phyloP scores from a whole-genome alignment of 2,113 vertebrate species.

The Parus major region DNA sequence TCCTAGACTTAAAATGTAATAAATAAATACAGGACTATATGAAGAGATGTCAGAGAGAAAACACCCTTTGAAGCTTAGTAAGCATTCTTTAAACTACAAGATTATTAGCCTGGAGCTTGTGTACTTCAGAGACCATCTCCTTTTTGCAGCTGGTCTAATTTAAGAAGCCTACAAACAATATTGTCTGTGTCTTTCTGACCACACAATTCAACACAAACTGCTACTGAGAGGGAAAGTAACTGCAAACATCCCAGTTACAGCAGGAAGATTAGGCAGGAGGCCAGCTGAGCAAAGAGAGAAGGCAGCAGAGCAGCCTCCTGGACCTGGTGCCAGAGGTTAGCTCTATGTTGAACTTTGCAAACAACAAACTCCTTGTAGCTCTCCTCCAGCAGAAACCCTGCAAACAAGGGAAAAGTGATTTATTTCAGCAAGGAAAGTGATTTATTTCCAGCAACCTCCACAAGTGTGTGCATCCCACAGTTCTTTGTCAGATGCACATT shows the following conservation, averaged over 20 bases:
- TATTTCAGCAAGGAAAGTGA: background rate
- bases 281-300: conserved; percentile 60
- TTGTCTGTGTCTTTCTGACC: background rate
- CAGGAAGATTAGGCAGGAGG: background rate
- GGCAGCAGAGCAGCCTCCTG: background rate
- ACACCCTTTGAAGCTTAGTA: background rate
- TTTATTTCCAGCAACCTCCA: background rate
- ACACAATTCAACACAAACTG: background rate
- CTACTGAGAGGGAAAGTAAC: background rate
- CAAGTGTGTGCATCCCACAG: rapidly evolving
- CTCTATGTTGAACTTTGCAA: background rate
- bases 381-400: background rate
- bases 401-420: background rate
- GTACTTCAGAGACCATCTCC: background rate
- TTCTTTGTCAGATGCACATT: background rate
- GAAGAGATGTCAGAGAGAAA: background rate
- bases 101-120: background rate
- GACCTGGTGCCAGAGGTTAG: background rate
- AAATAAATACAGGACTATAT: background rate
- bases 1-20: background rate
- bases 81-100: background rate
- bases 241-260: background rate
- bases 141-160: conserved; percentile 2
- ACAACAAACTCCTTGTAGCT: background rate
- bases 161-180: background rate